A percentile compares a stretch with the other conserved stretches of the same genome.
Conservation (phyloP, 2,888 invertebrate species). For the Ectemnius continuus region DNA sequence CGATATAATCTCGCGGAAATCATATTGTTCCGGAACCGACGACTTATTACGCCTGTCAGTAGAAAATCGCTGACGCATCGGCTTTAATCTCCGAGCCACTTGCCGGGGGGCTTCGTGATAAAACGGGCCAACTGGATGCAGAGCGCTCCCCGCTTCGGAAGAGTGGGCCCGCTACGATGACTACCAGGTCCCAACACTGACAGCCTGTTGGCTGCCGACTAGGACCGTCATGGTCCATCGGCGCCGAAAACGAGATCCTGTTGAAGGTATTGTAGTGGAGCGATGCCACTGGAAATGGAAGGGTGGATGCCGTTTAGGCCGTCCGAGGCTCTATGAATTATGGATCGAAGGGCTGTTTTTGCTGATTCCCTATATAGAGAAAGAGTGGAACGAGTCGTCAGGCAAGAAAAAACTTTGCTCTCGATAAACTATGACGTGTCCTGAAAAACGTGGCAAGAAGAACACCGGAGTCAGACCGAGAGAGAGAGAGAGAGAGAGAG, state of each 20-base stretch:
- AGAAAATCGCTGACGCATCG: constrained; percentile 71
- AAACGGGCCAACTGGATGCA: not conserved
- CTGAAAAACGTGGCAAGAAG: constrained; percentile 53
- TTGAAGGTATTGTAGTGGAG: constrained; percentile 47
- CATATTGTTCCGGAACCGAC: constrained; percentile 66
- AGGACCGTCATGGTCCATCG: constrained; percentile 34
- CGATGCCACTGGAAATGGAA: constrained; percentile 62
- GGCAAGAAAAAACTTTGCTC: constrained; percentile 49
- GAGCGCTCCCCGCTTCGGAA: not conserved
- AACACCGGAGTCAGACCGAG: constrained; percentile 17
- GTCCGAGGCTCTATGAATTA: constrained; percentile 64
- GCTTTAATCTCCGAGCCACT: constrained; percentile 64
- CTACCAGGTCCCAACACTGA: constrained; percentile 11
- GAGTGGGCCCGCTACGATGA: constrained; percentile 13
- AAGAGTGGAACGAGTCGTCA: not conserved
- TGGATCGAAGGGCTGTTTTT: constrained; percentile 57
- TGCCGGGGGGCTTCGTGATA: constrained; percentile 21
- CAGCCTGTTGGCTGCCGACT: not conserved
- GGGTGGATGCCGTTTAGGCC: constrained; percentile 59
- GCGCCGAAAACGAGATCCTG: constrained; percentile 23
- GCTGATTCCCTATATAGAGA: constrained; percentile 59
- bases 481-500: no score
- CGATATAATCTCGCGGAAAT: constrained; percentile 70
- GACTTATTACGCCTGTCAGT: constrained; percentile 63
- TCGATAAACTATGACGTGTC: constrained; percentile 55